Evolutionary conservation across 2,888 invertebrate genomes (phyloP), one percentile per base, ranked within the genome.

Genomic region (Epistrophella euchroma): DNA sequence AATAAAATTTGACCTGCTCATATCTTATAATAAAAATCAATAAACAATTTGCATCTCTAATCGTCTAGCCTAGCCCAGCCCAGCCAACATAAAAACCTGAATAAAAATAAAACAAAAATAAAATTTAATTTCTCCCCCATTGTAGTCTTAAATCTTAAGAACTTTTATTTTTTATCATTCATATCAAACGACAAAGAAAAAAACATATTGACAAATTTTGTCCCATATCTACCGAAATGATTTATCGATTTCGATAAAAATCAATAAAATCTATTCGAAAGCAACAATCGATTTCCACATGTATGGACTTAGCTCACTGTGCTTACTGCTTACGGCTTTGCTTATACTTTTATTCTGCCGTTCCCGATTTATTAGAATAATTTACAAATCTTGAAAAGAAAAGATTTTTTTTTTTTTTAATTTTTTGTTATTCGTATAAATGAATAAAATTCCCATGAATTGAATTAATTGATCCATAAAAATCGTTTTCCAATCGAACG

Each of bases 401-500:
- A 25, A 50, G n/a, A 22, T 11, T 37, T 64, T 45, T 19, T 10
- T 22, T 52, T 37, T n/a, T 68, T 22, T 4, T 32, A 25, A 3
- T 32, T 32, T 32, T 6, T 32, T 66, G 13, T 19, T 47, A 7
- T 50, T 22, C 9, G 50, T 52, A n/a, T 37, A 50, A 37, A 74
- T 35, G 55, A 37, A 82, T 60, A 64, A 83, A 64, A 70, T 64
- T 73, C 70, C 43, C 68, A 81, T 81, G 73, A 81, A 85, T 85
- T 77, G 73, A 81, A 85, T 85, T 76, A 85, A 81, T 81, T 85
- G 85, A 70, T 73, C 76, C 76, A 81, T 85, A 85, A 81, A 68
- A 81, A 81, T 76, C 76, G 80, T 68, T 62, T 47, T 43, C 75
- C 64, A 76, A 75, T 80, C 52, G 50, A 50, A 64, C 64, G 43